These are phyloP conservation scores for Aramus guarauna DNA, from an alignment of 2,113 vertebrate genomes.

Conservation along the genomic window DNA sequence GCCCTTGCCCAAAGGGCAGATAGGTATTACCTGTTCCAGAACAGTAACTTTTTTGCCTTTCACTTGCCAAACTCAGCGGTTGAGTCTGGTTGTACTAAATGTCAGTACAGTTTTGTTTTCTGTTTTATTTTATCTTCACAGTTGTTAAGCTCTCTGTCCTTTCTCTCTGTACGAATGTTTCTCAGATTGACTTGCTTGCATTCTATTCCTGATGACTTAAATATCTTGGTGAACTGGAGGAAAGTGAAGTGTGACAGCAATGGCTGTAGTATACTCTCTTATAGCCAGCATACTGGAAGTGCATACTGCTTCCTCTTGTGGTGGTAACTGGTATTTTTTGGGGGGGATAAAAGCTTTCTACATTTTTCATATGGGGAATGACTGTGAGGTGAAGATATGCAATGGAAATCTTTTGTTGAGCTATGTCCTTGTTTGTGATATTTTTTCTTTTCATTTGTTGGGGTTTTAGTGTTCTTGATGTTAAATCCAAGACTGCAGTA, in stretches of 20 bases:
- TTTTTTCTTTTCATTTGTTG: neutral
- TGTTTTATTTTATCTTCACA: neutral
- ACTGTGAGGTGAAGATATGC: neutral
- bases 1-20: neutral
- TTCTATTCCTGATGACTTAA: neutral
- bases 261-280: neutral
- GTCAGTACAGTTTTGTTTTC: neutral
- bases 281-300: neutral
- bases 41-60: neutral
- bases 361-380: neutral
- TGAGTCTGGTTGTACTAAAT: neutral
- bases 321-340: neutral
- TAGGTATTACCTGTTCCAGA: neutral
- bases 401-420: neutral
- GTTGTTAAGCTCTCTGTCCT: neutral
- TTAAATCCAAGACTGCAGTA: neutral
- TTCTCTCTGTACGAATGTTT: neutral
- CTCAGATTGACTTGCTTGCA: neutral
- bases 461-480: neutral
- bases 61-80: neutral
- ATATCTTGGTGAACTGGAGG: neutral
- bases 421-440: neutral
- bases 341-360: neutral
- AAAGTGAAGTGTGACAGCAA: neutral
- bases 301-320: conserved; percentile 26